phyloP scores from a whole-genome alignment of 2,888 invertebrate genomes.

The Pandemis corylana region DNA sequence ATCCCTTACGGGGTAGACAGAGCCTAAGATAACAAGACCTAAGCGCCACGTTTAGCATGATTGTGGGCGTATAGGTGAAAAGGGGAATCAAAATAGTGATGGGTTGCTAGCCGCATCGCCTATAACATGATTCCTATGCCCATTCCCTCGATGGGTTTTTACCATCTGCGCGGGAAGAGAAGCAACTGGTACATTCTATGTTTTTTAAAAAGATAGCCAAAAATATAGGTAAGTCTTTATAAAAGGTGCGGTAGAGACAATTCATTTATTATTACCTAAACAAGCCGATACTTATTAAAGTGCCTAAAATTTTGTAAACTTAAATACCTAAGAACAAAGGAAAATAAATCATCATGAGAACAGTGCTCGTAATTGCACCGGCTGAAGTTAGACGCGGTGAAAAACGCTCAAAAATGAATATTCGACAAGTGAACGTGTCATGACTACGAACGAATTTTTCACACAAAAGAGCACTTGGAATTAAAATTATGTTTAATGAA shows the following conservation, averaged over 20 bases:
- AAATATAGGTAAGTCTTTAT: too few relatives aligned
- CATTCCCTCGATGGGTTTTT: too few relatives aligned
- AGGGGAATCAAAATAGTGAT: too few relatives aligned
- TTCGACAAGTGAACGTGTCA: conserved; percentile 65
- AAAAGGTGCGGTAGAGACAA: neutral
- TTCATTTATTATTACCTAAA: neutral
- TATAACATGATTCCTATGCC: too few relatives aligned
- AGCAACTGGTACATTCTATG: too few relatives aligned
- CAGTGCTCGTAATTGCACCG: conserved; percentile 23
- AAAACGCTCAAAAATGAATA: conserved; percentile 52
- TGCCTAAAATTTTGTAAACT: neutral
- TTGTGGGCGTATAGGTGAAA: too few relatives aligned
- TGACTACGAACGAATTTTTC: conserved; percentile 49
- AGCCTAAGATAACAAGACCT: too few relatives aligned
- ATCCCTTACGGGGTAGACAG: too few relatives aligned
- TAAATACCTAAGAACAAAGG: conserved; percentile 4
- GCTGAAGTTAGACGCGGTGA: conserved; percentile 24
- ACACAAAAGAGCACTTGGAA: conserved; percentile 64
- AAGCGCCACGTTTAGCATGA: too few relatives aligned
- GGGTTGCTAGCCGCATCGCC: too few relatives aligned
- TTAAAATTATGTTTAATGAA: conserved; percentile 77
- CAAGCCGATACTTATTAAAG: neutral
- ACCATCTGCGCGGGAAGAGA: too few relatives aligned
- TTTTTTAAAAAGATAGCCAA: too few relatives aligned
- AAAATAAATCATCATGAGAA: conserved; percentile 24